These are phyloP conservation scores for Microcebus murinus DNA, from an alignment of 2,113 vertebrate species.

Conservation along the genomic window DNA sequence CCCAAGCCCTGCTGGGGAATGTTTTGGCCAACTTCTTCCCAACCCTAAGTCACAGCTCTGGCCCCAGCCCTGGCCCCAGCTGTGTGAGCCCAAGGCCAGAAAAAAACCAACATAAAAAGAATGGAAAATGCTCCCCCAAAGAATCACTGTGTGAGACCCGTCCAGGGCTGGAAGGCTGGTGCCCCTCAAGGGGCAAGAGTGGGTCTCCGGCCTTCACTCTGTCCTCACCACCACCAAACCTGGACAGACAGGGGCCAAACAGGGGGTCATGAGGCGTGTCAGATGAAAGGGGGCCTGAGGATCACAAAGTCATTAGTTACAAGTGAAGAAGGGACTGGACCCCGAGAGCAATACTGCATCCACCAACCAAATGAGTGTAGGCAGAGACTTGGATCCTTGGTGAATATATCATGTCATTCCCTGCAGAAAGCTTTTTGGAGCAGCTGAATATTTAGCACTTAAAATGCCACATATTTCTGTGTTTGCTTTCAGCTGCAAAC, in stretches of 20 bases:
- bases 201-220: background rate
- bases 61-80: conserved; percentile 28
- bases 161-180: background rate
- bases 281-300: background rate
- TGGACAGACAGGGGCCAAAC: background rate
- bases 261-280: background rate
- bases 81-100: conserved; percentile 66
- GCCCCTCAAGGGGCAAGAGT: background rate
- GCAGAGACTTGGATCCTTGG: background rate
- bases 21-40: conserved; percentile 63
- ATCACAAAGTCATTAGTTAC: background rate
- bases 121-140: conserved; percentile 1
- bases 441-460: background rate
- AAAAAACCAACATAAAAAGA: conserved; percentile 49
- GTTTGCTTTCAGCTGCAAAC: background rate
- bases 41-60: conserved; percentile 57
- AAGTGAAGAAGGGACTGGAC: background rate
- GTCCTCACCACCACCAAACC: background rate
- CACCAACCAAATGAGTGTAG: background rate
- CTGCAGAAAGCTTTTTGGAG: background rate
- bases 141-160: background rate
- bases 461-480: background rate
- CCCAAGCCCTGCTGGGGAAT: conserved; percentile 58
- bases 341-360: background rate
- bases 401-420: background rate